phyloP scores from a whole-genome alignment of 2,113 vertebrate genomes.

The Vimba vimba region DNA sequence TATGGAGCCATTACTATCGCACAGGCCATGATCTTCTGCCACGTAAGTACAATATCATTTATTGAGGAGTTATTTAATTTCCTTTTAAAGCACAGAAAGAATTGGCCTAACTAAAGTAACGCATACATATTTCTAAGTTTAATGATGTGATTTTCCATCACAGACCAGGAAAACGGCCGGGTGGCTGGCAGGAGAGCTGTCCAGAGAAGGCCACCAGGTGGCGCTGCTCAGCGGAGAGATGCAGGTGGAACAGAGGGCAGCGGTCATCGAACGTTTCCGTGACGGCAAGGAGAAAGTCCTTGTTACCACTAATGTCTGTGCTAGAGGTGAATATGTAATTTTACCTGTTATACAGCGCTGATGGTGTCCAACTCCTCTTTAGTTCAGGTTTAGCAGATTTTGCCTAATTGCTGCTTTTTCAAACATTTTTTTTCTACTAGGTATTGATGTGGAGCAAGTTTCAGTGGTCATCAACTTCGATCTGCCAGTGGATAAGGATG shows the following conservation, averaged over 20 bases:
- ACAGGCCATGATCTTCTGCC: constrained; percentile 97
- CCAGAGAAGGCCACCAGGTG: constrained; percentile 93
- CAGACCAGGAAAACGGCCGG: constrained; percentile 93
- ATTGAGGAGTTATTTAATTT: too few species aligned
- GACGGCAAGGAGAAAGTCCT: constrained; percentile 97
- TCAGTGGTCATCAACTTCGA: constrained; percentile 98
- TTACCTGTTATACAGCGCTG: background rate
- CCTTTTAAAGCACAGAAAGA: too few species aligned
- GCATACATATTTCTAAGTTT: background rate
- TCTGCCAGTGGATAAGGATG: constrained; percentile 93
- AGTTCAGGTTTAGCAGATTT: background rate
- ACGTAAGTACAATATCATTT: constrained; percentile 88
- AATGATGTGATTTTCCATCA: background rate
- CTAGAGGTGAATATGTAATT: constrained; percentile 80
- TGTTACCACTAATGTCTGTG: constrained; percentile 97
- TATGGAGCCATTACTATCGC: constrained; percentile 93
- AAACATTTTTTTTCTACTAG: constrained; percentile 63
- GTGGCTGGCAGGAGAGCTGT: constrained; percentile 94
- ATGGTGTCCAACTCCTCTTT: background rate
- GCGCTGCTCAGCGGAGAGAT: constrained; percentile 95
- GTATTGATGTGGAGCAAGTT: constrained; percentile 96
- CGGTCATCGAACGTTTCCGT: constrained; percentile 93
- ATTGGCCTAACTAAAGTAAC: background rate
- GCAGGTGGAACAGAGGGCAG: constrained; percentile 97
- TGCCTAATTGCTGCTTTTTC: background rate